These are phyloP conservation scores for Drosophila acutilabella DNA, from an alignment of 2,888 invertebrate genomes.

Conservation along the genomic window DNA sequence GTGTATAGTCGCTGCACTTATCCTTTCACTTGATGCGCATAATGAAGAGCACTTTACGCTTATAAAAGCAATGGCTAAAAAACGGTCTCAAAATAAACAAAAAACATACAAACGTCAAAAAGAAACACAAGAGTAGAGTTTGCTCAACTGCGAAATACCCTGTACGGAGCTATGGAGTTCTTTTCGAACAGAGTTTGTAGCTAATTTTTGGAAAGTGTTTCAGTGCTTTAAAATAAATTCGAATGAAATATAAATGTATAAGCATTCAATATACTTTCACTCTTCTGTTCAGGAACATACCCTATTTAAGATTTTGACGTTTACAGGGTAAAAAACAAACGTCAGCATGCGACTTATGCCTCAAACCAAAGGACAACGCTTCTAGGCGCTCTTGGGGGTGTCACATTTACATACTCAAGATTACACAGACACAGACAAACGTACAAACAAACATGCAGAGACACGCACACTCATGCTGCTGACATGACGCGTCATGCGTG, in stretches of 20 bases:
- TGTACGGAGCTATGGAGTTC: no score
- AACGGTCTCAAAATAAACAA: slow-evolving; percentile 56
- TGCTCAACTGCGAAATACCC: not conserved
- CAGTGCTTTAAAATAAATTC: no score
- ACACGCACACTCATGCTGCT: slow-evolving; percentile 6
- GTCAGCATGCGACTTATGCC: slow-evolving; percentile 39
- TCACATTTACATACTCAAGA: slow-evolving; percentile 56
- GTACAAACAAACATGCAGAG: slow-evolving; percentile 14
- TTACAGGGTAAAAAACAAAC: slow-evolving; percentile 31
- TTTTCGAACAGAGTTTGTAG: no score
- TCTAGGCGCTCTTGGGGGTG: slow-evolving; percentile 31
- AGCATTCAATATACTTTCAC: no score
- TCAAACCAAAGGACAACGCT: slow-evolving; percentile 32
- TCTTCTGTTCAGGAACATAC: not conserved
- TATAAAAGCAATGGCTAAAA: slow-evolving; percentile 74
- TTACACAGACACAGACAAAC: slow-evolving; percentile 23
- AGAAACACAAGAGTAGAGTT: not conserved
- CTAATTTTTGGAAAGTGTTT: no score
- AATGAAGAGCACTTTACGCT: slow-evolving; percentile 82
- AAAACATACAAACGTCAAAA: slow-evolving; percentile 37
- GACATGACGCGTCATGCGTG: slow-evolving; percentile 39
- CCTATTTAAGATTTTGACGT: not conserved
- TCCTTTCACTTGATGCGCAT: slow-evolving; percentile 82
- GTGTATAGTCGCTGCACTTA: slow-evolving; percentile 72
- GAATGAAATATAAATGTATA: no score